phyloP scores from a whole-genome alignment of 1,140 invertebrate species.

The Eufriesea mexicana region DNA sequence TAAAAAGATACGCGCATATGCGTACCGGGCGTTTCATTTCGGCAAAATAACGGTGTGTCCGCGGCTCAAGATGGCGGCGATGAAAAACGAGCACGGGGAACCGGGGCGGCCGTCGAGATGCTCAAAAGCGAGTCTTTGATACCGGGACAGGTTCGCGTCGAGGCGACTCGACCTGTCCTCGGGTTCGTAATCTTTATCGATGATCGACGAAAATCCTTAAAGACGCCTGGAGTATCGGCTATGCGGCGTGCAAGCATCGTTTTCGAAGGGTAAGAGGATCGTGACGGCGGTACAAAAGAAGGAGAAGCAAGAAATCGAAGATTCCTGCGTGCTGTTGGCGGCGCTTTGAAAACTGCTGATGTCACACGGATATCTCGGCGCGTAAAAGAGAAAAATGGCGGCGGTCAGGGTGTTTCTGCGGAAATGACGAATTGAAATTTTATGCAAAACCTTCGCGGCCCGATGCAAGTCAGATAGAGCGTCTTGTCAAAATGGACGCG shows the following conservation, averaged over 20 bases:
- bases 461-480: neutral
- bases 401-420: neutral
- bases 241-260: neutral
- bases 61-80: neutral
- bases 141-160: neutral
- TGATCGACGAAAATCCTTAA: neutral
- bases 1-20: conserved; percentile 19
- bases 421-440: conserved; percentile 18
- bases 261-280: neutral
- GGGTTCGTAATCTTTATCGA: neutral
- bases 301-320: neutral
- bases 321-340: neutral
- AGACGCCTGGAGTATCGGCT: neutral
- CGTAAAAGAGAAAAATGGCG: neutral
- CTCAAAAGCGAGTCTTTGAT: neutral
- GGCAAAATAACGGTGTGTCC: conserved; percentile 53
- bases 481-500: neutral
- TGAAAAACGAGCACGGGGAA: neutral
- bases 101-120: neutral
- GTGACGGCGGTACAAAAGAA: neutral
- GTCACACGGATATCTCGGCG: neutral
- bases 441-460: neutral
- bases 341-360: neutral
- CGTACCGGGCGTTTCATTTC: conserved; percentile 44
- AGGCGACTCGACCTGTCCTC: neutral